A percentile compares a stretch with the other conserved stretches of the same genome.
Evolutionary conservation across 2,888 invertebrate species (phyloP).

Genomic region (Rhagonycha lutea): DNA sequence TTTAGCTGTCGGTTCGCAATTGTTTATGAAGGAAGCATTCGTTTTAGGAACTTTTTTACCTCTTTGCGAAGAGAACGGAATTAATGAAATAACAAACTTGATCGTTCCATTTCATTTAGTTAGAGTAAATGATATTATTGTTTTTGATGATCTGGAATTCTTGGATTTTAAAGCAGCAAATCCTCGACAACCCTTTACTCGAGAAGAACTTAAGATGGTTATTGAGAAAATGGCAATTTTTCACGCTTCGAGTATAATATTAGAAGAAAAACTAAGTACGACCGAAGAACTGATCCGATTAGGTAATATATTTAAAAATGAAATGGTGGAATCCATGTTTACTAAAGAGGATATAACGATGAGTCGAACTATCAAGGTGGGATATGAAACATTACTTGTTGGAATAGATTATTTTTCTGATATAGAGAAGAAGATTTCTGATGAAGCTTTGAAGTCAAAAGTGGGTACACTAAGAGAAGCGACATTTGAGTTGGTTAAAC

Average conservation of each 20-base stretch:
- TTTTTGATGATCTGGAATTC: slow-evolving; percentile 9
- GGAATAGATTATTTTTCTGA: slow-evolving; percentile 7
- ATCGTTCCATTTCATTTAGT: slow-evolving; percentile 1
- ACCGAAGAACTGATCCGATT: not conserved
- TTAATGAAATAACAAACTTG: not conserved
- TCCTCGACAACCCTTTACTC: not conserved
- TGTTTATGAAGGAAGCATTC: slow-evolving; percentile 10
- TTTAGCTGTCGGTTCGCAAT: slow-evolving; percentile 14
- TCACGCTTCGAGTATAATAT: slow-evolving; percentile 6
- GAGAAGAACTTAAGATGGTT: slow-evolving; percentile 6
- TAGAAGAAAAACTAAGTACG: slow-evolving; percentile 10
- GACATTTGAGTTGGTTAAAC: slow-evolving; percentile 44
- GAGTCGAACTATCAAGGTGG: not conserved
- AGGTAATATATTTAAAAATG: not conserved
- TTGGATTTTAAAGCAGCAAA: not conserved
- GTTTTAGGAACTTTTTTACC: slow-evolving; percentile 1
- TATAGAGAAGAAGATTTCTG: not conserved
- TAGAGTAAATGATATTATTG: slow-evolving; percentile 1
- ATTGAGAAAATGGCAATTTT: slow-evolving; percentile 8
- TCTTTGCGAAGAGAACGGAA: not conserved
- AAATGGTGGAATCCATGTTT: slow-evolving; percentile 9
- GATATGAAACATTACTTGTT: not conserved
- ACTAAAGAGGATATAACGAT: not conserved
- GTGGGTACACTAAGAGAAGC: not conserved
- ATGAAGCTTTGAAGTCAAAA: not conserved